Base-by-base conservation (phyloP, 2,888 invertebrate species). In the Tetragonula carbonaria region DNA sequence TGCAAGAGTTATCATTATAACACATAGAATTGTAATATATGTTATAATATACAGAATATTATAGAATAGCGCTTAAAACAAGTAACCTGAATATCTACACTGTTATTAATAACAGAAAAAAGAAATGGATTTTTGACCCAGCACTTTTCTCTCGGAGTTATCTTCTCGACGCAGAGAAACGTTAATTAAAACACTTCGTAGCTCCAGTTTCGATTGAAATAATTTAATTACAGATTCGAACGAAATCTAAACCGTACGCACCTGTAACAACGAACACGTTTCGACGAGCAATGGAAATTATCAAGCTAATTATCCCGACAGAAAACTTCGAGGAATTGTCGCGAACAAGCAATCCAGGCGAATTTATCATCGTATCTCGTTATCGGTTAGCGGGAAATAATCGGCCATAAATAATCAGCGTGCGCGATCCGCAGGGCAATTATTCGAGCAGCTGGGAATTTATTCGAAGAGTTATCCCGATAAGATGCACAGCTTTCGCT, bases 391-490 rank as follows among this genome's bases (percentile, higher is more conserved):
- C 33, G 18, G 16, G 55, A 23, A 74, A 84, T 72, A 84, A 84
- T 71, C 59, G 28, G 57, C 38, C 74, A 74, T 82, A 82, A 82
- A 75, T 82, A 82, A 82, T 82, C 66, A 50, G 53, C 14, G 53
- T 62, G 33, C 45, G 50, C 38, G 45, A 66, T 82, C 71, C 82
- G 14, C 53, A 21, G 71, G 53, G 53, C 73, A 85, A 85, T 85
- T 85, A 85, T 85, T 71, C 85, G 70, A 80, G 74, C 63, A 65
- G 53, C 57, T 63, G 50, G 77, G 57, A 80, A 85, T 85, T 85
- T 85, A 85, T 85, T 85, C 85, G 76, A n/a, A 53, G 85, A 80
- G 74, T 85, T 74, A 77, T 72, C 74, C 59, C 78, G 85, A 79
- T 85, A 85, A 85, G 85, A 85, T 75, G 85, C 71, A 63, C 74